These are phyloP conservation scores for Tupiocoris notatus DNA, from an alignment of 2,888 invertebrate genomes.

Conservation along the genomic window DNA sequence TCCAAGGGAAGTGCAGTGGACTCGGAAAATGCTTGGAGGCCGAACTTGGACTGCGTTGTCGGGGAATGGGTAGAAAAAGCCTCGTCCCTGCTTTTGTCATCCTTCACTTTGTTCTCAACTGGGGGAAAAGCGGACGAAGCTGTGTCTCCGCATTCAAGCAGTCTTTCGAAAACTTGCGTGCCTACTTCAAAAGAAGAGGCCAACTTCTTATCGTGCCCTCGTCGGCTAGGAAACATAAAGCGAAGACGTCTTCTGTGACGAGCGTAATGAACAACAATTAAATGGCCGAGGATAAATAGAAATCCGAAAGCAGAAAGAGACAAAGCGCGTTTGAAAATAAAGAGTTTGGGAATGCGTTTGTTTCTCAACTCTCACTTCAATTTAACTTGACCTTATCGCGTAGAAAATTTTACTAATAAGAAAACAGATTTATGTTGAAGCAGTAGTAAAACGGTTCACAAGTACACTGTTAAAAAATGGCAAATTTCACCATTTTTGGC, in stretches of 20 bases:
- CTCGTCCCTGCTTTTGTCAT: neutral
- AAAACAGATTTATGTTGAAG: too few relatives aligned
- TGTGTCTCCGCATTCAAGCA: neutral
- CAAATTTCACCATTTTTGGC: too few relatives aligned
- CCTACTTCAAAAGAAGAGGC: neutral
- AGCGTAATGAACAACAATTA: neutral
- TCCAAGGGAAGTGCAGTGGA: too few relatives aligned
- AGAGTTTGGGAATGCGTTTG: too few relatives aligned
- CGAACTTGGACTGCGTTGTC: too few relatives aligned
- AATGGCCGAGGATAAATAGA: neutral
- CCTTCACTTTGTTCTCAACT: neutral
- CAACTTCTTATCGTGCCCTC: neutral
- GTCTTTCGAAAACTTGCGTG: neutral
- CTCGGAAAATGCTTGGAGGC: too few relatives aligned
- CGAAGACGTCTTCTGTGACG: neutral
- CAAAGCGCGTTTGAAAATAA: neutral
- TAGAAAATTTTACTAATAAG: too few relatives aligned
- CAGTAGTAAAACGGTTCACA: too few relatives aligned
- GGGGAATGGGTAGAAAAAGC: too few relatives aligned
- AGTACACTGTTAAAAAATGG: too few relatives aligned
- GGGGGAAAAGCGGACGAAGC: neutral
- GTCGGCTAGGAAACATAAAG: neutral
- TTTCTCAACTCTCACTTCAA: too few relatives aligned
- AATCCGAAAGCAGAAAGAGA: neutral
- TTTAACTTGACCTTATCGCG: too few relatives aligned